Percentiles rank a stretch among this genome's conserved stretches.
Conservation (phyloP, 2,888 invertebrate species). For the Hirtodrosophila duncani region DNA sequence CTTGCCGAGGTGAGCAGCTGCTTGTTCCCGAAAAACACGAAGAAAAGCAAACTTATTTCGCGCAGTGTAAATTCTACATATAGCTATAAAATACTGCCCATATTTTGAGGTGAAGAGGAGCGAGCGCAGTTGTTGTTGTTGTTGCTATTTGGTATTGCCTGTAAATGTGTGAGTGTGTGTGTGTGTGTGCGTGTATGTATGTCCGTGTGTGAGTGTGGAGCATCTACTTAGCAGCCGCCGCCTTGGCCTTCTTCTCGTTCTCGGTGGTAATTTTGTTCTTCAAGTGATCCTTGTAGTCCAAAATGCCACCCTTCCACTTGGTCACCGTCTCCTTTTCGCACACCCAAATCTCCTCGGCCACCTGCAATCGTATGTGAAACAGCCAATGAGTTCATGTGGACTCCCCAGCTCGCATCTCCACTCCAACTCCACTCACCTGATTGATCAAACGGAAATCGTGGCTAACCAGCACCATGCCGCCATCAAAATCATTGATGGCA, state of each 20-base stretch:
- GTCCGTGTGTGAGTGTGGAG: conserved; percentile 16
- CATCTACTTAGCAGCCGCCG: conserved; percentile 55
- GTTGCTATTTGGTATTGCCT: no score
- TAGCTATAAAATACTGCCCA: no score
- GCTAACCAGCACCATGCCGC: conserved; percentile 98
- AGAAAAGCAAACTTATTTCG: conserved; percentile 47
- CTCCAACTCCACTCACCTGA: conserved; percentile 93
- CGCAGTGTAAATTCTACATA: conserved; percentile 24
- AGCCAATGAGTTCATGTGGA: no score
- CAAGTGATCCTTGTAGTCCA: conserved; percentile 96
- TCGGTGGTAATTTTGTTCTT: conserved; percentile 89
- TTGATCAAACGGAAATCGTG: conserved; percentile 99
- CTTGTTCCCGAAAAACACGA: no score
- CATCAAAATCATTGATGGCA: conserved; percentile 98
- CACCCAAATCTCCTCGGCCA: conserved; percentile 99
- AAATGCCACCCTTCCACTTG: conserved; percentile 98
- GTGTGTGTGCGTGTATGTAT: conserved; percentile 14
- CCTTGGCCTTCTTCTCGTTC: conserved; percentile 69
- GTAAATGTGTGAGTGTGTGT: conserved; percentile 14
- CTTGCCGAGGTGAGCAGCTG: conserved; percentile 6
- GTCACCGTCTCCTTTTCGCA: conserved; percentile 97
- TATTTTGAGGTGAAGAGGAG: conserved; percentile 7
- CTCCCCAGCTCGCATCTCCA: no score
- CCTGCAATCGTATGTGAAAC: conserved; percentile 83
- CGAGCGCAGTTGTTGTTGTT: conserved; percentile 8